Evolutionary conservation across 2,113 vertebrate genomes (phyloP).

Genomic region (Clinocottus analis): DNA sequence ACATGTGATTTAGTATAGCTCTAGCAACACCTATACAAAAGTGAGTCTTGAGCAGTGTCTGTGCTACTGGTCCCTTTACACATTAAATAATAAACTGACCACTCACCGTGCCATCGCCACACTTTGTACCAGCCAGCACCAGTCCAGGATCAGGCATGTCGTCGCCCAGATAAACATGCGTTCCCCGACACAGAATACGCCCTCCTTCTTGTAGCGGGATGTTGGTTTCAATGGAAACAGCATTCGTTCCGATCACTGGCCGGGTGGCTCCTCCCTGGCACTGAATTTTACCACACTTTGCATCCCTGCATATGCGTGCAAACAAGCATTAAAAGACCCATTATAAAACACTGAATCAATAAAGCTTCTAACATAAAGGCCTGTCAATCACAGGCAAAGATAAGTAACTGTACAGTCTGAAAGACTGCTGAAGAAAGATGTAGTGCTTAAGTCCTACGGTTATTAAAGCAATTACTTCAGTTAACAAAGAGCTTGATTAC

Average conservation of each 20-base stretch:
- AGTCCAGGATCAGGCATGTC: conserved; percentile 98
- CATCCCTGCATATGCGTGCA: conserved; percentile 84
- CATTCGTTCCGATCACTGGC: conserved; percentile 97
- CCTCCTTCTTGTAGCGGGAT: conserved; percentile 96
- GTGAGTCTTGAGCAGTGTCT: not conserved
- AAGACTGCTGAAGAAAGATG: conserved; percentile 37
- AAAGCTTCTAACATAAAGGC: conserved; percentile 2
- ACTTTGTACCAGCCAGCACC: conserved; percentile 95
- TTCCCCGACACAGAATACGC: conserved; percentile 94
- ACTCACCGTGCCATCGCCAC: conserved; percentile 92
- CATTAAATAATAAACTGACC: not conserved
- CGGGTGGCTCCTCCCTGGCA: conserved; percentile 97
- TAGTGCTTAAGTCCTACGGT: conserved; percentile 48
- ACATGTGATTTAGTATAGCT: not conserved
- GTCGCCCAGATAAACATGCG: conserved; percentile 97
- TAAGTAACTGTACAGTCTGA: conserved; percentile 34
- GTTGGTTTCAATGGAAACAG: conserved; percentile 98
- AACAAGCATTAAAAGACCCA: conserved; percentile 17
- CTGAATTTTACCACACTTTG: conserved; percentile 98
- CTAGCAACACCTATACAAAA: not conserved
- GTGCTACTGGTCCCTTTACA: no score
- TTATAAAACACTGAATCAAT: not conserved
- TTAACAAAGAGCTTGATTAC: conserved; percentile 73
- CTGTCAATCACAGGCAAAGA: conserved; percentile 42
- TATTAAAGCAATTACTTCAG: conserved; percentile 77